Conservation (phyloP, 2,113 vertebrate species). For the Xyliphius kryptos region DNA sequence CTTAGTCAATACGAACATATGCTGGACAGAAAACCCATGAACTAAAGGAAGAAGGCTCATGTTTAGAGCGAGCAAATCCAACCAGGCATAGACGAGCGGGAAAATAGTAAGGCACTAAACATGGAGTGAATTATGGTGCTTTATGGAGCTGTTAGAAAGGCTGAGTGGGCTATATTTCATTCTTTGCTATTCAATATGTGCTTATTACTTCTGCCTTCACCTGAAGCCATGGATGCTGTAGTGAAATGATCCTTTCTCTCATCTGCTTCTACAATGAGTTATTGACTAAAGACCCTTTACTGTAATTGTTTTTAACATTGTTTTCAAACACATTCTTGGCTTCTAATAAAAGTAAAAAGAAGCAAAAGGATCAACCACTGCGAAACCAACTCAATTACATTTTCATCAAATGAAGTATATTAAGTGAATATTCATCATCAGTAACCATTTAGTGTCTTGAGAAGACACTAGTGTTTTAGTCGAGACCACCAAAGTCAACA, state of each 20-base stretch:
- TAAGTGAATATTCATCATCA: too few relatives aligned
- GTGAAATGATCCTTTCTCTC: slow-evolving; percentile 21
- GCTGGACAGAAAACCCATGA: neutral
- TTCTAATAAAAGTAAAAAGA: neutral
- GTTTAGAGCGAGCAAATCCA: neutral
- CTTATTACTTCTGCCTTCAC: slow-evolving; percentile 21
- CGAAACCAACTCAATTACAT: neutral
- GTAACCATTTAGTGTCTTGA: too few relatives aligned
- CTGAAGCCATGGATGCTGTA: slow-evolving; percentile 20
- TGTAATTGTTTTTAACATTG: neutral
- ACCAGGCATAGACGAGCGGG: neutral
- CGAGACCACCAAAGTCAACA: too few relatives aligned
- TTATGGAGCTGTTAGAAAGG: slow-evolving; percentile 19
- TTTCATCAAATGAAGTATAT: too few relatives aligned
- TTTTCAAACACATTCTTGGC: neutral
- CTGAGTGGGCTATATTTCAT: slow-evolving; percentile 16
- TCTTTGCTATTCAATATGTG: slow-evolving; percentile 19
- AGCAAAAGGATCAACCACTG: neutral
- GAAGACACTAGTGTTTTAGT: too few relatives aligned
- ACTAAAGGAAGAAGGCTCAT: neutral
- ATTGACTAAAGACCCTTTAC: slow-evolving; percentile 10
- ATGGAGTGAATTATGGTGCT: slow-evolving; percentile 13
- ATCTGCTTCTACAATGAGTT: slow-evolving; percentile 18
- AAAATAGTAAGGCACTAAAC: slow-evolving; percentile 11
- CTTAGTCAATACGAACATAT: neutral